Percentiles rank a stretch among this genome's conserved stretches.
phyloP scores from a whole-genome alignment of 1,140 invertebrate species.

The Antheraea pernyi region DNA sequence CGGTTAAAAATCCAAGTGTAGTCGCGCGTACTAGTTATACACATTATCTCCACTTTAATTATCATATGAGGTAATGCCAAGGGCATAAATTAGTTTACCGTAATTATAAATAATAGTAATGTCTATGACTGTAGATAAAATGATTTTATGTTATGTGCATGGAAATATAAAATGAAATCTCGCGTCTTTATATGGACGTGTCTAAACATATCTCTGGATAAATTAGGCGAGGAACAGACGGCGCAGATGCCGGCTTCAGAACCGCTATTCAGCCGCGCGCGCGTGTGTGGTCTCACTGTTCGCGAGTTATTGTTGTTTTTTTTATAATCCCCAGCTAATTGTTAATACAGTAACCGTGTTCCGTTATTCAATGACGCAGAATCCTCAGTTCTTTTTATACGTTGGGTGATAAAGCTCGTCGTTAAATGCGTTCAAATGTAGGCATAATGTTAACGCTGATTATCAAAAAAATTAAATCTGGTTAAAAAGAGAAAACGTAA shows the following conservation, averaged over 20 bases:
- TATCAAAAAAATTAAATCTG: too few relatives aligned
- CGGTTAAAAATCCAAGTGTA: too few relatives aligned
- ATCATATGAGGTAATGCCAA: too few relatives aligned
- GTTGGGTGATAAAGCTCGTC: background rate
- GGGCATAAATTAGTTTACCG: too few relatives aligned
- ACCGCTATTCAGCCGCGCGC: background rate
- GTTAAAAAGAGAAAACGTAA: too few relatives aligned
- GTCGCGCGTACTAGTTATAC: too few relatives aligned
- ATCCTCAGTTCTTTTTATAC: background rate
- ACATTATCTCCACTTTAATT: too few relatives aligned
- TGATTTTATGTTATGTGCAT: background rate
- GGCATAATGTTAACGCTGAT: too few relatives aligned
- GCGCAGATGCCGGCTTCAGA: background rate
- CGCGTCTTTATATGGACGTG: background rate
- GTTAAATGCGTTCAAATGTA: background rate
- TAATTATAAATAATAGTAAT: too few relatives aligned
- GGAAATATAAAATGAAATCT: background rate
- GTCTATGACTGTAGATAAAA: background rate
- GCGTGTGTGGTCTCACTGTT: constrained; percentile 1
- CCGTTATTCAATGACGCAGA: background rate
- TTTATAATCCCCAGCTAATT: background rate
- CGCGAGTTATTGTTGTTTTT: background rate
- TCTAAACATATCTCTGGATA: constrained; percentile 3
- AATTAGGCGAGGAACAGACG: background rate
- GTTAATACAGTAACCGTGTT: background rate